Evolutionary conservation across 2,113 vertebrate species (phyloP).

Genomic region (Sterrhoptilus dennistouni): DNA sequence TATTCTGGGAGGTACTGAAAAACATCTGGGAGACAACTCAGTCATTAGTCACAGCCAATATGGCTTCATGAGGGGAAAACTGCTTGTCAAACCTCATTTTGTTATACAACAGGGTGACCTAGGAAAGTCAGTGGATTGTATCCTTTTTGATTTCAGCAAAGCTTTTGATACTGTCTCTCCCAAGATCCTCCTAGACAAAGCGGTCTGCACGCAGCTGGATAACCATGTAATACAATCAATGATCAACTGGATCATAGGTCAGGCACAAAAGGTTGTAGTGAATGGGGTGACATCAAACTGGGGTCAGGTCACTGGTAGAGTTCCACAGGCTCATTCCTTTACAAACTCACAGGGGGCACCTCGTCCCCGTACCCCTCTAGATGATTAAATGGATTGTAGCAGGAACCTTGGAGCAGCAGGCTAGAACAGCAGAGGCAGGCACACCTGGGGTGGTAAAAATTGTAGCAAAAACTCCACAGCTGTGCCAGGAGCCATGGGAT

Average conservation of each 20-base stretch:
- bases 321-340: neutral
- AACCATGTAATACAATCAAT: fast-evolving
- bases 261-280: neutral
- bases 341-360: neutral
- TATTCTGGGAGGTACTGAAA: neutral
- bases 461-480: neutral
- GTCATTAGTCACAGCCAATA: neutral
- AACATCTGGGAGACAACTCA: neutral
- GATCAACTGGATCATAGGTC: neutral
- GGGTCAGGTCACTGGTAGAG: neutral
- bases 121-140: neutral
- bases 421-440: neutral
- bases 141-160: neutral
- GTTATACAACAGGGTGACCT: neutral
- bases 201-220: neutral
- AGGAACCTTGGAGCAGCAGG: neutral
- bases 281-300: neutral
- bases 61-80: neutral
- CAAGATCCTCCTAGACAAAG: neutral
- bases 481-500: fast-evolving
- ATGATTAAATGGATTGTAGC: neutral
- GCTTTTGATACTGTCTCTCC: neutral
- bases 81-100: neutral
- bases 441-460: neutral
- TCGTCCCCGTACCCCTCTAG: fast-evolving